These are phyloP conservation scores for Wasmannia auropunctata DNA, from an alignment of 1,140 invertebrate species.

Conservation along the genomic window DNA sequence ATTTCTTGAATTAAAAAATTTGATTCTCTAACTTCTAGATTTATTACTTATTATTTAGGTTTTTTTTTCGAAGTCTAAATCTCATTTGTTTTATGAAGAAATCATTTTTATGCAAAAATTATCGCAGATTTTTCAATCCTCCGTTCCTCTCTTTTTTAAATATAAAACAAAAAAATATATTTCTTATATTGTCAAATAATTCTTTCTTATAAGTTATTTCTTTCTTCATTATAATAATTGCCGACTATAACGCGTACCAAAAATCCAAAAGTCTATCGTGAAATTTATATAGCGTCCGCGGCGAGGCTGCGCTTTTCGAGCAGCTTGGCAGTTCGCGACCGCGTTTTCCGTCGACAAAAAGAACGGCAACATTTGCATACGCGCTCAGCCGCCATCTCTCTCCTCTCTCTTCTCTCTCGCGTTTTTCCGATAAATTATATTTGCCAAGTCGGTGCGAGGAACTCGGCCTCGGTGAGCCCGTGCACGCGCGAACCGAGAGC, in stretches of 20 bases:
- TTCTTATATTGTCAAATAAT: too few species aligned
- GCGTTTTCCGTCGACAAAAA: constrained; percentile 41
- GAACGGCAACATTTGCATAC: constrained; percentile 48
- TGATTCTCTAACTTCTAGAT: not conserved
- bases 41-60: not conserved
- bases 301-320: constrained; percentile 23
- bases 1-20: not conserved
- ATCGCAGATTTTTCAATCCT: not conserved
- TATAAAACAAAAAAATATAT: too few species aligned
- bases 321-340: constrained; percentile 14
- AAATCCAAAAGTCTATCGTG: constrained; percentile 6
- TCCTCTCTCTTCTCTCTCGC: not conserved
- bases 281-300: not conserved
- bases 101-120: not conserved
- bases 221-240: not conserved
- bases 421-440: constrained; percentile 60
- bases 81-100: not conserved
- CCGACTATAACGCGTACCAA: not conserved
- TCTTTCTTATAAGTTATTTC: too few species aligned
- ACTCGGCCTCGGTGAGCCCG: constrained; percentile 3
- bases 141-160: not conserved
- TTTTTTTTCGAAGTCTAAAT: not conserved
- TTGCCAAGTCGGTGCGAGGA: constrained; percentile 39
- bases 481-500: constrained; percentile 30
- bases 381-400: not conserved